phyloP scores from a whole-genome alignment of 2,797 vertebrate species.

The Microhierax caerulescens region DNA sequence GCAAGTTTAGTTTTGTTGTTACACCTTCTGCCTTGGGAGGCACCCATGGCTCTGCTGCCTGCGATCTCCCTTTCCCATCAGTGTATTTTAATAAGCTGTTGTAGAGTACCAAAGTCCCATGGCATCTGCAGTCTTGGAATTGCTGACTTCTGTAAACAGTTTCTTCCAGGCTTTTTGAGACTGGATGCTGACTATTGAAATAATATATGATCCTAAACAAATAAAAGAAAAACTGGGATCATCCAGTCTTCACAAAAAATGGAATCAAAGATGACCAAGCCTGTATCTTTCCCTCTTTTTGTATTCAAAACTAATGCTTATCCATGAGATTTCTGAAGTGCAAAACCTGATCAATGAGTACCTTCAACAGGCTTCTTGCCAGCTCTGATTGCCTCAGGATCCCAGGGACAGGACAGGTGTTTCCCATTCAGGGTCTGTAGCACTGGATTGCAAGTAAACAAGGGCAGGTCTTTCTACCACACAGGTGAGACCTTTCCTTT shows the following conservation, averaged over 20 bases:
- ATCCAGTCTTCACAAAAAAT: not conserved
- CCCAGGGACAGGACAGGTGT: fast-evolving
- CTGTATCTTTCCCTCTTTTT: not conserved
- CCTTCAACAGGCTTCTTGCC: not conserved
- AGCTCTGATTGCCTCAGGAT: not conserved
- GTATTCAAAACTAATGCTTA: fast-evolving
- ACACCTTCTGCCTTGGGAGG: not conserved
- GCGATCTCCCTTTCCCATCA: not conserved
- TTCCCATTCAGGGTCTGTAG: not conserved
- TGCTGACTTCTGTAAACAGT: not conserved
- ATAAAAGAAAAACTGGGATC: not conserved
- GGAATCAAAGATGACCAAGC: not conserved
- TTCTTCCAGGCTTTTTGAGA: not conserved
- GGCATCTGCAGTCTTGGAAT: not conserved
- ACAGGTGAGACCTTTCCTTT: not conserved
- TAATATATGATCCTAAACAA: not conserved
- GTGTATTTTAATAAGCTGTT: not conserved
- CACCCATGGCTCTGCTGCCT: not conserved
- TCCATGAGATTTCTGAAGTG: not conserved
- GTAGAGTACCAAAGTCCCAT: not conserved
- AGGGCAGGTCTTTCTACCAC: not conserved
- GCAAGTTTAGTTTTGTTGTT: not conserved
- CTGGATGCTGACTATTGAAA: not conserved
- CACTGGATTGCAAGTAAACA: not conserved
- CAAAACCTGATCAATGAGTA: not conserved